phyloP scores from a whole-genome alignment of 2,888 invertebrate genomes.

The Eupithecia insigniata region DNA sequence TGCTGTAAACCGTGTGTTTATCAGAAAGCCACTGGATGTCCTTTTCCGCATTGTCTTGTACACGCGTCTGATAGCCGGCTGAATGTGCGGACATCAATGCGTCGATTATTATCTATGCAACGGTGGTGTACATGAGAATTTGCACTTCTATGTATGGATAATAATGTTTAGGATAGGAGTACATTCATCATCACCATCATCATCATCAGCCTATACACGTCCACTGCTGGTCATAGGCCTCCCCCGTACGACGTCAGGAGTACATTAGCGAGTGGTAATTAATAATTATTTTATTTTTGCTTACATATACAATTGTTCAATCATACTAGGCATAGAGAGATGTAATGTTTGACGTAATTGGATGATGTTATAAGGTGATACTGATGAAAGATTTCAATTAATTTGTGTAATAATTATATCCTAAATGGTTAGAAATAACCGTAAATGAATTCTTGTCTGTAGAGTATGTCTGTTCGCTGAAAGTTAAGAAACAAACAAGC shows the following conservation, averaged over 20 bases:
- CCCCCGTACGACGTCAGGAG: no score
- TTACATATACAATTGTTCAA: no score
- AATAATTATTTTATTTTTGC: no score
- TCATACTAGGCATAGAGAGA: background rate
- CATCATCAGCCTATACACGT: background rate
- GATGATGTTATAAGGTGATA: background rate
- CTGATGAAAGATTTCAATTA: background rate
- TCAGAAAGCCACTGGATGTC: slow-evolving; percentile 54
- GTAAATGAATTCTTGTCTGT: background rate
- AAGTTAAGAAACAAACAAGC: slow-evolving; percentile 14
- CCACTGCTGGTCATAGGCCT: background rate
- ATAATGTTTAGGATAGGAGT: background rate
- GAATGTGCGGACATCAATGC: slow-evolving; percentile 20
- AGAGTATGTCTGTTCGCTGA: background rate
- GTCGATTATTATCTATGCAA: slow-evolving; percentile 26
- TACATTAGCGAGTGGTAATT: no score
- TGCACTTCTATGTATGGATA: background rate
- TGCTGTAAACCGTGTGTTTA: slow-evolving; percentile 49
- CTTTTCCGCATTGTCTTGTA: slow-evolving; percentile 52
- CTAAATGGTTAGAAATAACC: no score
- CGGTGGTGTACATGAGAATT: background rate
- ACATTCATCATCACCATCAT: no score
- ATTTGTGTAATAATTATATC: background rate
- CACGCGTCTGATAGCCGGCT: slow-evolving; percentile 26
- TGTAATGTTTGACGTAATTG: background rate